Percentiles rank a stretch among this genome's conserved stretches.
phyloP scores from a whole-genome alignment of 1,140 invertebrate species.

The Papilio glaucus region DNA sequence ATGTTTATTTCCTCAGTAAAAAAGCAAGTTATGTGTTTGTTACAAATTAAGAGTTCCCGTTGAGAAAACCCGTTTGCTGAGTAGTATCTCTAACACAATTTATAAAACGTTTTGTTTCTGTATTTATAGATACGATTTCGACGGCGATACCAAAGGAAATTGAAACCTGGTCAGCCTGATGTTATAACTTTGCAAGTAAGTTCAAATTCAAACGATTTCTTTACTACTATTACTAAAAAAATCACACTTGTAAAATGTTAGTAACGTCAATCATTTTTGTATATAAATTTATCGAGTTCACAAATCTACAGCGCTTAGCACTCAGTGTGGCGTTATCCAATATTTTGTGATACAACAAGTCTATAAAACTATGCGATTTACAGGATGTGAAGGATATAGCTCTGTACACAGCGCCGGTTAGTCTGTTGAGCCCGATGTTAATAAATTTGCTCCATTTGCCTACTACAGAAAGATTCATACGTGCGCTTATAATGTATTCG shows the following conservation, averaged over 20 bases:
- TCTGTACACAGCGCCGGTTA: slow-evolving; percentile 83
- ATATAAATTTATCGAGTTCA: background rate
- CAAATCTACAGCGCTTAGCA: background rate
- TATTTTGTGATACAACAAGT: slow-evolving; percentile 1
- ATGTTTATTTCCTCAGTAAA: too few species aligned
- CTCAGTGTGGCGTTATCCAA: background rate
- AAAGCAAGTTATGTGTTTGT: too few species aligned
- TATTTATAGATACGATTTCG: slow-evolving; percentile 83
- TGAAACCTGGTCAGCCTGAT: slow-evolving; percentile 80
- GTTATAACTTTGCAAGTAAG: slow-evolving; percentile 85
- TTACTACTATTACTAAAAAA: too few species aligned
- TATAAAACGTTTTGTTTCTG: slow-evolving; percentile 43
- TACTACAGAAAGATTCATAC: slow-evolving; percentile 85
- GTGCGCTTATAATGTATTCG: slow-evolving; percentile 85
- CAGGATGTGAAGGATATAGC: slow-evolving; percentile 86
- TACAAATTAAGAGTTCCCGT: too few species aligned
- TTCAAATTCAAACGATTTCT: slow-evolving; percentile 21
- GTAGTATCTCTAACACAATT: too few species aligned
- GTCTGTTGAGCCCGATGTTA: slow-evolving; percentile 83
- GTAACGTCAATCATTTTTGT: slow-evolving; percentile 5
- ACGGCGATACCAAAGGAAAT: slow-evolving; percentile 83
- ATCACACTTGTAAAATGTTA: too few species aligned
- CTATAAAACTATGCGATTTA: slow-evolving; percentile 38
- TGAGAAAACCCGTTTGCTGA: too few species aligned
- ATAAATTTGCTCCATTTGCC: slow-evolving; percentile 85